Evolutionary conservation across 2,888 invertebrate genomes (phyloP), one percentile per base, ranked within the genome.

Genomic region (Anthoptus insignis): DNA sequence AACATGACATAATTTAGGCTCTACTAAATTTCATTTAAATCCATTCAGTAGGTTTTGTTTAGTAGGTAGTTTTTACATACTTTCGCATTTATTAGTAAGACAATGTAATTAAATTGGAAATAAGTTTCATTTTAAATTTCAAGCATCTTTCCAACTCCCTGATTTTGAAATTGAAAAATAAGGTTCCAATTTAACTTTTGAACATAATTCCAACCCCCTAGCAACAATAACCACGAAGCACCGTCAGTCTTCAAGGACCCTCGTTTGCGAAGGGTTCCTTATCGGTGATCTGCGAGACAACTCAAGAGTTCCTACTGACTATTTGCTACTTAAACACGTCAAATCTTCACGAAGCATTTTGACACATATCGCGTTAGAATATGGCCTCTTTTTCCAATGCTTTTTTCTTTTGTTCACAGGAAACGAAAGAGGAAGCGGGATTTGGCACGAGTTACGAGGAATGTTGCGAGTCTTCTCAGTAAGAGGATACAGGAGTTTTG

Each of bases 301-400:
- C 37, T 24, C 49, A 29, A 45, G 60, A 34, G 14, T 24, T 21
- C 49, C 27, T 34, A 11, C 14, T 37, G 27, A 63, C 54, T 49
- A 27, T 63, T 49, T 56, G 37, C 56, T 56, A 63, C 63, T 63
- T 63, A 63, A 63, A 29, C 63, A 63, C 63, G 63, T 49, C 19
- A 27, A 14, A 27, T 8, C 37, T 27, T n/a, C 11, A 21, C n/a
- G n/a, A 19, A 14, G 14, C 21, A 56, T 56, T 49, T 49, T 56
- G 49, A 27, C 34, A 29, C 63, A 9, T 39, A 56, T 47, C 16
- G 13, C 1, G 2, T 4, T 1, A 1, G 1, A 1, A 19, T 24
- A 19, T 6, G 19, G 47, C 19, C 11, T 24, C 8, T 29, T 34
- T 54, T 61, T 37, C 9, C 24, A 27, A 21, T 27, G 2, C 22